phyloP scores from a whole-genome alignment of 2,888 invertebrate species.

The Lithophane semibrunnea region DNA sequence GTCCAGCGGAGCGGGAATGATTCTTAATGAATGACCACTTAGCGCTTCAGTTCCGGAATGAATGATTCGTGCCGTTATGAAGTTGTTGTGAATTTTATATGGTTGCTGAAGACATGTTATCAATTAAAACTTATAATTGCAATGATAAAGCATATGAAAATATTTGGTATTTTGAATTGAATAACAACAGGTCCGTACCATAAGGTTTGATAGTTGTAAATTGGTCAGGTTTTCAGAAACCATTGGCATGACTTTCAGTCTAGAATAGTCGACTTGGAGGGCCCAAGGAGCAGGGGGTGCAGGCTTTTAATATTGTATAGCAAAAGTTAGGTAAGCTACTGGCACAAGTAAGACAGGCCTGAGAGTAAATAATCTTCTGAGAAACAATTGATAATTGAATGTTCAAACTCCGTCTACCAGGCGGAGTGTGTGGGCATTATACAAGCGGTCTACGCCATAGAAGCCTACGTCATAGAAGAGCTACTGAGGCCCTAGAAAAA shows the following conservation, averaged over 20 bases:
- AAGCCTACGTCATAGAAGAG: no score
- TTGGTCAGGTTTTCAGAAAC: neutral
- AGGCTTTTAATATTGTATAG: neutral
- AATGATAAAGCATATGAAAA: no score
- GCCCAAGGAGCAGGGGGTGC: neutral
- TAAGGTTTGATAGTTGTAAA: neutral
- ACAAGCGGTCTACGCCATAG: no score
- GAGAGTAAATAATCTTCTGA: neutral
- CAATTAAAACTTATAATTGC: no score
- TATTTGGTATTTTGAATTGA: no score
- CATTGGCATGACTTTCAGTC: neutral
- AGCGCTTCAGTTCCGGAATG: conserved; percentile 21
- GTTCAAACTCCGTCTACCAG: no score
- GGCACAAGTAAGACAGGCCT: neutral
- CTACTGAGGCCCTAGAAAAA: no score
- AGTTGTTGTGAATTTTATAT: neutral
- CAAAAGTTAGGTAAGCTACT: neutral
- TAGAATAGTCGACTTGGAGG: neutral
- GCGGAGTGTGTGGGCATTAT: no score
- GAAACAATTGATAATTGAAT: neutral
- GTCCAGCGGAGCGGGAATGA: conserved; percentile 15
- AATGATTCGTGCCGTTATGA: conserved; percentile 9
- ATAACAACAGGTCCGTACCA: no score
- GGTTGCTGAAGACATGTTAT: neutral
- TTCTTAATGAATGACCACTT: conserved; percentile 33